Evolutionary conservation across 2,797 vertebrate species (phyloP).

Genomic region (Silurus aristotelis): DNA sequence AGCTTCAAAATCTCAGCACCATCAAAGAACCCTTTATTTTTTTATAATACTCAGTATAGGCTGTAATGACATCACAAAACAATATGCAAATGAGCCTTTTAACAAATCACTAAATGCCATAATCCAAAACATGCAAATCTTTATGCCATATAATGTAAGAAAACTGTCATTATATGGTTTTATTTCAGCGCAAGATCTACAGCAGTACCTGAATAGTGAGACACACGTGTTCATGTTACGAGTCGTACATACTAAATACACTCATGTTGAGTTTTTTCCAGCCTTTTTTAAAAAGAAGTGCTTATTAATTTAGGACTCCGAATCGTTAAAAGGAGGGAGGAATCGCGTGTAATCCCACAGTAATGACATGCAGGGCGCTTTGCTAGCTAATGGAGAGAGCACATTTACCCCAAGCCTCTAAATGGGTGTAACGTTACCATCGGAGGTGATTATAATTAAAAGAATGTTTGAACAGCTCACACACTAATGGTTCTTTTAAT

Average conservation of each 20-base stretch:
- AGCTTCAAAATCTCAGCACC: too few species aligned
- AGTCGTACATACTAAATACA: background rate
- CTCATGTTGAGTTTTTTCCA: background rate
- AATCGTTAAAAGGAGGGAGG: constrained; percentile 17
- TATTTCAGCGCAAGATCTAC: too few species aligned
- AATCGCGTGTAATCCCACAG: constrained; percentile 15
- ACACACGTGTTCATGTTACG: background rate
- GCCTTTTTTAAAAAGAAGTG: background rate
- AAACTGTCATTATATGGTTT: background rate
- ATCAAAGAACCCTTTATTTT: background rate
- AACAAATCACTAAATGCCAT: background rate
- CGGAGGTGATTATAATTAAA: constrained; percentile 52
- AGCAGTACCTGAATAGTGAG: background rate
- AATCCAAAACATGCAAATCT: background rate
- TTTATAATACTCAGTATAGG: background rate
- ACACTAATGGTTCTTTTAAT: constrained; percentile 54
- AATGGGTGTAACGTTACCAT: constrained; percentile 44
- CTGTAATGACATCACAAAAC: background rate
- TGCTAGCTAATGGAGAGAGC: constrained; percentile 36
- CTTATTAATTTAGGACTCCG: constrained; percentile 10
- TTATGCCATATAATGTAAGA: background rate
- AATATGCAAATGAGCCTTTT: background rate
- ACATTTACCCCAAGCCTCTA: constrained; percentile 18
- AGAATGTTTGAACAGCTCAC: constrained; percentile 42
- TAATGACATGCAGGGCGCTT: constrained; percentile 32